phyloP scores from a whole-genome alignment of 1,140 invertebrate species.

The Argopecten irradians region DNA sequence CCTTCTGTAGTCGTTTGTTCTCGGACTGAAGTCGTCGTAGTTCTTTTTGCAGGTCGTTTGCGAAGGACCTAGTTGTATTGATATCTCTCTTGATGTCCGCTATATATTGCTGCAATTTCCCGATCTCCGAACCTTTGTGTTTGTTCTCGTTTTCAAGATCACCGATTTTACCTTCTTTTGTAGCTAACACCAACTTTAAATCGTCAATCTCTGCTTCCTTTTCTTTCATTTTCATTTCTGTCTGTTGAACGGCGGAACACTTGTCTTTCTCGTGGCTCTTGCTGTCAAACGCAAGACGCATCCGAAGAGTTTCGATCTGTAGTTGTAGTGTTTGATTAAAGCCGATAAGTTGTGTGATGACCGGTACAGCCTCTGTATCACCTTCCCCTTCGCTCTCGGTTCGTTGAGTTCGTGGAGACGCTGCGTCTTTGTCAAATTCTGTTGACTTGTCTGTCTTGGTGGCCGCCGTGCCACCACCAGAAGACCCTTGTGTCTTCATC shows the following conservation, averaged over 20 bases:
- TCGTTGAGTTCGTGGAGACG: neutral
- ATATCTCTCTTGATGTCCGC: constrained; percentile 57
- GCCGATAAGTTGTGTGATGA: constrained; percentile 16
- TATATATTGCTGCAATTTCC: constrained; percentile 52
- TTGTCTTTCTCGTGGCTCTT: constrained; percentile 55
- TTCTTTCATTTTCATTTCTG: constrained; percentile 46
- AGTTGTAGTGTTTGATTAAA: constrained; percentile 58
- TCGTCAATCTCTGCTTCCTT: constrained; percentile 50
- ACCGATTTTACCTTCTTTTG: constrained; percentile 49
- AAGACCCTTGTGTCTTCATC: neutral
- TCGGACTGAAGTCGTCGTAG: constrained; percentile 39
- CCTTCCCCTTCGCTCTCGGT: neutral
- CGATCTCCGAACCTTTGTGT: constrained; percentile 49
- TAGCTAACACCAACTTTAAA: constrained; percentile 50
- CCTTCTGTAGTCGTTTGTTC: constrained; percentile 45
- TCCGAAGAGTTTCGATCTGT: constrained; percentile 59
- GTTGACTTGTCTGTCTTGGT: neutral
- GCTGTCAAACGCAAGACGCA: constrained; percentile 57
- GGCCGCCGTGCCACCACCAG: neutral
- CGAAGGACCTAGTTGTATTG: constrained; percentile 51
- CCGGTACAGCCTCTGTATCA: neutral
- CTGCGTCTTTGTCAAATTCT: no score
- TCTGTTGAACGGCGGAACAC: constrained; percentile 40
- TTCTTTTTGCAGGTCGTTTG: constrained; percentile 54
- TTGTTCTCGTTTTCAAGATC: constrained; percentile 52